phyloP scores from a whole-genome alignment of 2,888 invertebrate species.

The Odontomyia ornata region DNA sequence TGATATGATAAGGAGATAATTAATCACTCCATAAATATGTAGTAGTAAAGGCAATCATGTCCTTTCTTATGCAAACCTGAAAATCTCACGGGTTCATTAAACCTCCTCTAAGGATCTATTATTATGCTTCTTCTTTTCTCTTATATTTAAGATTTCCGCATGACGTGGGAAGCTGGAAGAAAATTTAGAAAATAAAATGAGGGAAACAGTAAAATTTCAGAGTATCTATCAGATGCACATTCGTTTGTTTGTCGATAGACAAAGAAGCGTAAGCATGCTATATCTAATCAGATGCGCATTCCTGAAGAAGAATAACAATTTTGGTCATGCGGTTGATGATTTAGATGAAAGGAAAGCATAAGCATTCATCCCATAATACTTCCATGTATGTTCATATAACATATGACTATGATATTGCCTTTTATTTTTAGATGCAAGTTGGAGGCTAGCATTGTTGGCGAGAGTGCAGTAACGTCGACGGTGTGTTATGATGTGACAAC shows the following conservation, averaged over 20 bases:
- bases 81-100: too few relatives aligned
- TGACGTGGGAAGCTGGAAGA: constrained; percentile 35
- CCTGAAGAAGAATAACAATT: constrained; percentile 1
- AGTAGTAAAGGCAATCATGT: too few relatives aligned
- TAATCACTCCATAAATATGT: too few relatives aligned
- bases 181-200: constrained; percentile 15
- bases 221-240: background rate
- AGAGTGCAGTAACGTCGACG: constrained; percentile 9
- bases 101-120: too few relatives aligned
- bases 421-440: constrained; percentile 39
- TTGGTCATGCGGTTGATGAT: constrained; percentile 38
- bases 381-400: background rate
- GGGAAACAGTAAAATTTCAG: constrained; percentile 1
- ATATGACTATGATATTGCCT: constrained; percentile 9
- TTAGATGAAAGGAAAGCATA: constrained; percentile 35
- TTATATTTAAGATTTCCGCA: constrained; percentile 2
- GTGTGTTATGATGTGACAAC: background rate
- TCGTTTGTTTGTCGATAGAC: background rate
- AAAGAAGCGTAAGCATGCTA: constrained; percentile 17
- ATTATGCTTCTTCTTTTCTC: too few relatives aligned
- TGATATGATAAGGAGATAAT: too few relatives aligned
- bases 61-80: too few relatives aligned
- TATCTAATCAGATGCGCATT: background rate
- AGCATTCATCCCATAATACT: constrained; percentile 21
- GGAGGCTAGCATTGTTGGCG: constrained; percentile 11